These are phyloP conservation scores for Psammodynastes pulverulentus DNA, from an alignment of 2,113 vertebrate genomes.

Conservation along the genomic window DNA sequence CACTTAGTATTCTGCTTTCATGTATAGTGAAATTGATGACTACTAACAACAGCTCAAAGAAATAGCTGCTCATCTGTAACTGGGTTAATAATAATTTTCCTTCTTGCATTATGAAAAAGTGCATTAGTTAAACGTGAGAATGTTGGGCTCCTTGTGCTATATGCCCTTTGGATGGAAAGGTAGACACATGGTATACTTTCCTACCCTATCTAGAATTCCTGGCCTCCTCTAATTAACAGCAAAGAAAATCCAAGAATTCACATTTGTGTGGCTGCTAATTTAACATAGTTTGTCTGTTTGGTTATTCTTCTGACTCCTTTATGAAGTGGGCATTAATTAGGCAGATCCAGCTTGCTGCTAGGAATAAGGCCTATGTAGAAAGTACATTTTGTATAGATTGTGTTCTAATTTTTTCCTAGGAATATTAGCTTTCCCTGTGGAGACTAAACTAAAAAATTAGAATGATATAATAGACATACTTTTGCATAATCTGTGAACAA, in stretches of 20 bases:
- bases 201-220: constrained; percentile 10
- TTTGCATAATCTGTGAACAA: neutral
- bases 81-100: constrained; percentile 14
- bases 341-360: neutral
- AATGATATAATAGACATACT: neutral
- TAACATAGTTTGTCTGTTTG: neutral
- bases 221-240: neutral
- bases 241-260: neutral
- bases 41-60: neutral
- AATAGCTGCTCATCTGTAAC: neutral
- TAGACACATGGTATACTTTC: constrained; percentile 8
- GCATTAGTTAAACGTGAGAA: constrained; percentile 2
- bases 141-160: constrained; percentile 13
- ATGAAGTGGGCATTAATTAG: neutral
- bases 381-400: neutral
- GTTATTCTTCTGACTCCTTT: neutral
- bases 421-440: neutral
- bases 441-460: neutral
- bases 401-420: neutral
- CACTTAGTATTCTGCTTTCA: constrained; percentile 29
- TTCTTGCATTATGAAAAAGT: constrained; percentile 21
- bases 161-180: neutral
- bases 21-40: constrained; percentile 9
- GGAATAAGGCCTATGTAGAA: no score
- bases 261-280: neutral